Evolutionary conservation across 2,888 invertebrate species (phyloP), one percentile per base, ranked within the genome.

Genomic region (Pristionchus maxplancki): DNA sequence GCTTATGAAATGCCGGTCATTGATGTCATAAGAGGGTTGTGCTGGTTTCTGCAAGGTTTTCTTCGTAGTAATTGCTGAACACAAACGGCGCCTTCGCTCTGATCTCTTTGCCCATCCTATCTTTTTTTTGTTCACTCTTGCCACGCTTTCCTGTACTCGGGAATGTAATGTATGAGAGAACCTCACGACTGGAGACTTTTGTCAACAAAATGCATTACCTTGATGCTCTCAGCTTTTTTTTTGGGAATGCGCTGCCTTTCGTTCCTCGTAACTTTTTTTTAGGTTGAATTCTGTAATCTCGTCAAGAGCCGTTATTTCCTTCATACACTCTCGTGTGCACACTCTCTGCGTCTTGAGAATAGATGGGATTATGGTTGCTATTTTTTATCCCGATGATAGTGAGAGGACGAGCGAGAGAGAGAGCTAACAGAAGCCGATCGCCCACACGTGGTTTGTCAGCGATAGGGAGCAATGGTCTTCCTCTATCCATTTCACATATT

Each of bases 371-470:
- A 17, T 40, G 71, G 64, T 40, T 74, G 40, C 71, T 74, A 67
- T 67, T 74, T 74, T 74, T 40, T 74, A 40, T 71, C 24, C n/a
- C 9, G 17, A 9, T 31, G 31, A 64, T 64, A 64, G 28, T 64
- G 64, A 64, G 64, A 64, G 64, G n/a, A 62, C 20, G 31, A 20
- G 20, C 24, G 44, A 44, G 74, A 24, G 78, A 78, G 24, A 15
- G 44, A 48, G 44, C 78, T 78, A 78, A 78, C 78, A 78, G 44
- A 78, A 48, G 78, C 17, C n/a, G 6, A 78, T 40, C 78, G 78
- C 44, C 44, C 78, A 44, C 78, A 44, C 78, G 24, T 44, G 78
- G 20, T 44, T 24, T 48, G 78, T 48, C 28, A 78, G 78, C n/a
- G 78, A 44, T 40, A 78, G 40, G n/a, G 31, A 34, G 31, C 67